A percentile compares a stretch with the other conserved stretches of the same genome.
These are phyloP conservation scores for Chlorospingus semifuscus DNA, from an alignment of 2,797 vertebrate genomes.

Conservation along the genomic window DNA sequence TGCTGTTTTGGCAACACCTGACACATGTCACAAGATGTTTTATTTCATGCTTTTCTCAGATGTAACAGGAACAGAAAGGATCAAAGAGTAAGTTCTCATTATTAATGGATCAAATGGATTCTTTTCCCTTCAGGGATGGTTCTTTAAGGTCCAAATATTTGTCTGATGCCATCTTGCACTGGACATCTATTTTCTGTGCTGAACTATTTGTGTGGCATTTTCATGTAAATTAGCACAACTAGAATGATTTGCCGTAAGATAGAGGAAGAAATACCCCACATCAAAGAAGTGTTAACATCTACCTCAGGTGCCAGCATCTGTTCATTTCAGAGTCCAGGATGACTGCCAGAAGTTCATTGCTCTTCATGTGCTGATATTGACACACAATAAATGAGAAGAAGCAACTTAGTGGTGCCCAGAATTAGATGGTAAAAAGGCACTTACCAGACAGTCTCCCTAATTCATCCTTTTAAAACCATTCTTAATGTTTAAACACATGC, in stretches of 20 bases:
- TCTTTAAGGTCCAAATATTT: conserved; percentile 9
- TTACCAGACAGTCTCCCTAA: not conserved
- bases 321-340: not conserved
- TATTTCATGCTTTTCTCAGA: not conserved
- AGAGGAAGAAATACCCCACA: not conserved
- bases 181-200: not conserved
- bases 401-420: not conserved
- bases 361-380: not conserved
- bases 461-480: not conserved
- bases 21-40: not conserved
- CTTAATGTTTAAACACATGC: not conserved
- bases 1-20: conserved; percentile 2
- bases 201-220: not conserved
- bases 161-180: not conserved
- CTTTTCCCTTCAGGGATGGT: not conserved
- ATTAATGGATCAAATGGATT: conserved; percentile 50
- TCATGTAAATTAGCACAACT: not conserved
- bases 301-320: not conserved
- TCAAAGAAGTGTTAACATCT: not conserved
- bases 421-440: not conserved
- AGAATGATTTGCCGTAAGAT: not conserved
- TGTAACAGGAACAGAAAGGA: conserved; percentile 19
- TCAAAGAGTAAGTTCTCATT: conserved; percentile 43
- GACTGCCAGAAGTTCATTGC: not conserved
- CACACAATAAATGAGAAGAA: not conserved